Conservation (phyloP, 1,140 invertebrate species). For the Trypoxylus dichotomus region DNA sequence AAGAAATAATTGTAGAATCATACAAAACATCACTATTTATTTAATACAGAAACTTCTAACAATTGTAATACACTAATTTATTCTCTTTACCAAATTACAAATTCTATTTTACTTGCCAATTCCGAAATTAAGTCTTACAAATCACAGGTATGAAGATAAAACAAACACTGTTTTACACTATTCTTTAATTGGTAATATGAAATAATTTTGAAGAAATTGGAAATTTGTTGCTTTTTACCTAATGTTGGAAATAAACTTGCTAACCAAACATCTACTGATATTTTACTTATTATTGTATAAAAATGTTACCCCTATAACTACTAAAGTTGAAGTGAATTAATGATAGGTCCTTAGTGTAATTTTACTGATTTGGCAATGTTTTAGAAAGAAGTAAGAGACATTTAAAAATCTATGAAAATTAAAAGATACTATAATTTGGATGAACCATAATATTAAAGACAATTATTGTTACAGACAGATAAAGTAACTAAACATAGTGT, state of each 20-base stretch:
- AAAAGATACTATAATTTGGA: too few species aligned
- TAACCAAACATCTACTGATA: not conserved
- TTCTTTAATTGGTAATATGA: not conserved
- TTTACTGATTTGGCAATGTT: not conserved
- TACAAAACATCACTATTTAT: slow-evolving; percentile 1
- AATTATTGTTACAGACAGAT: not conserved
- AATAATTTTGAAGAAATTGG: not conserved
- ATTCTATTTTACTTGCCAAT: slow-evolving; percentile 2
- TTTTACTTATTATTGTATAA: not conserved
- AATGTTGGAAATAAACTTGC: too few species aligned
- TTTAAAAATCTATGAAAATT: not conserved
- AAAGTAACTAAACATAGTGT: not conserved
- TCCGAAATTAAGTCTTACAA: not conserved
- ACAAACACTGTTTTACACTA: not conserved
- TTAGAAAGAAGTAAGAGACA: not conserved
- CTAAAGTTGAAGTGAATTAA: not conserved
- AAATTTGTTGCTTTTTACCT: too few species aligned
- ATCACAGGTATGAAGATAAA: not conserved
- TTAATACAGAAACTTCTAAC: not conserved
- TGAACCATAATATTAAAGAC: not conserved
- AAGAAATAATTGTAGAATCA: not conserved
- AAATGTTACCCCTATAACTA: not conserved
- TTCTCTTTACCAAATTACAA: not conserved
- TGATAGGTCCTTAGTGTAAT: too few species aligned
- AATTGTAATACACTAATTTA: not conserved